Base-by-base conservation (phyloP, 2,888 invertebrate genomes). In the Lepidonotus clava region DNA sequence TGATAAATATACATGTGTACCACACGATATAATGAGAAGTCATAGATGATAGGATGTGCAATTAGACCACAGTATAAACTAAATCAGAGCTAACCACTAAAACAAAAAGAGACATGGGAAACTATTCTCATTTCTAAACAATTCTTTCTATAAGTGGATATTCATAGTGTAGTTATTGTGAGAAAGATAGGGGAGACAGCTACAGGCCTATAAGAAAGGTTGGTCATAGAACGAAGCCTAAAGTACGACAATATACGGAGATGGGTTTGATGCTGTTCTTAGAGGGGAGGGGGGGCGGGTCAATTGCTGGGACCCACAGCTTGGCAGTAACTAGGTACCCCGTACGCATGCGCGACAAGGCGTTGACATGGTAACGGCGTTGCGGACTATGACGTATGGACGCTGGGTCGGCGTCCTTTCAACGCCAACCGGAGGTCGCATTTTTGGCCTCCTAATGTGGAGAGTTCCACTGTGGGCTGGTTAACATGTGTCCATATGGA, bases 311-410 rank as follows among this genome's bases (percentile, higher is more conserved):
- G 51, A 51, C 14, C 21, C 14, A 51, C 14, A 51, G 51, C 51
- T 21, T 14, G 51, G 14, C 51, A 51, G 51, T 21, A 51, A 51
- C 51, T 51, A 51, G 51, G 51, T 21, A 51, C 51, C 51, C 32
- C 32, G n/a, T 46, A 18, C 46, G 46, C 46, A 46, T 46, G 46
- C 46, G 46, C 46, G 66, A 8, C 32, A 32, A 24, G 66, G 24
- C 34, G 80, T n/a, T 28, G 46, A 80, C 80, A 80, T 80, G 80
- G 80, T 28, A 14, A 24, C 46, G 8, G 41, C 41, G 71, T 28
- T 8, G 66, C n/a, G 66, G n/a, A 6, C 24, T n/a, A 66, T 80
- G 80, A 80, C 80, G 80, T 46, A 80, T 80, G 32, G 46, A 41
- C 80, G 80, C 24, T 0, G 11, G 28, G 28, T 21, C 24, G 46